phyloP scores from a whole-genome alignment of 1,140 invertebrate species.

The Aradophagus sp. region DNA sequence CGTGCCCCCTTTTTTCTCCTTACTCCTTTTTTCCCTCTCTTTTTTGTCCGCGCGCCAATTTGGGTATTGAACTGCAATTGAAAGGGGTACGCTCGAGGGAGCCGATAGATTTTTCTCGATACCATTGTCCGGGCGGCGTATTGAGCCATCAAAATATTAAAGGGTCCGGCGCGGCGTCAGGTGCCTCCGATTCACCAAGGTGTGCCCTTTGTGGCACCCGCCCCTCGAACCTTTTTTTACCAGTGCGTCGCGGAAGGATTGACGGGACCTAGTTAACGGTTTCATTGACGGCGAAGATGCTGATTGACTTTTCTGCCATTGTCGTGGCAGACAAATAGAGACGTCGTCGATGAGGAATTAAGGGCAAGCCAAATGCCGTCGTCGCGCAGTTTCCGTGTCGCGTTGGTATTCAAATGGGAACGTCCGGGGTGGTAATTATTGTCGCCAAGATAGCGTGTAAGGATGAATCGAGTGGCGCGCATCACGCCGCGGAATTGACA shows the following conservation, averaged over 20 bases:
- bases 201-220: slow-evolving; percentile 43
- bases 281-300: slow-evolving; percentile 45
- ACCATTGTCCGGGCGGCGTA: slow-evolving; percentile 65
- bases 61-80: slow-evolving; percentile 70
- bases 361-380: slow-evolving; percentile 5
- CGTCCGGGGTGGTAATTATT: too few relatives aligned
- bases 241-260: slow-evolving; percentile 38
- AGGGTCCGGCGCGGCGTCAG: slow-evolving; percentile 51
- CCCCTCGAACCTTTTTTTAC: slow-evolving; percentile 14
- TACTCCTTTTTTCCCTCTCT: slow-evolving; percentile 1
- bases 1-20: slow-evolving; percentile 8
- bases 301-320: slow-evolving; percentile 57
- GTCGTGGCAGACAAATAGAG: slow-evolving; percentile 5
- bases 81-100: slow-evolving; percentile 52
- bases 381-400: too few relatives aligned
- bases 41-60: slow-evolving; percentile 68
- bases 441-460: too few relatives aligned
- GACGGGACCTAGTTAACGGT: slow-evolving; percentile 46
- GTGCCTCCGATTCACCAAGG: slow-evolving; percentile 43
- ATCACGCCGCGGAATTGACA: too few relatives aligned
- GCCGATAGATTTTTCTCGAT: slow-evolving; percentile 64
- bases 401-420: too few relatives aligned
- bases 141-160: slow-evolving; percentile 73
- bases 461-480: too few relatives aligned
- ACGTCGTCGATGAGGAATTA: slow-evolving; percentile 13